phyloP scores from a whole-genome alignment of 2,113 vertebrate genomes.

The Pseudopipra pipra region DNA sequence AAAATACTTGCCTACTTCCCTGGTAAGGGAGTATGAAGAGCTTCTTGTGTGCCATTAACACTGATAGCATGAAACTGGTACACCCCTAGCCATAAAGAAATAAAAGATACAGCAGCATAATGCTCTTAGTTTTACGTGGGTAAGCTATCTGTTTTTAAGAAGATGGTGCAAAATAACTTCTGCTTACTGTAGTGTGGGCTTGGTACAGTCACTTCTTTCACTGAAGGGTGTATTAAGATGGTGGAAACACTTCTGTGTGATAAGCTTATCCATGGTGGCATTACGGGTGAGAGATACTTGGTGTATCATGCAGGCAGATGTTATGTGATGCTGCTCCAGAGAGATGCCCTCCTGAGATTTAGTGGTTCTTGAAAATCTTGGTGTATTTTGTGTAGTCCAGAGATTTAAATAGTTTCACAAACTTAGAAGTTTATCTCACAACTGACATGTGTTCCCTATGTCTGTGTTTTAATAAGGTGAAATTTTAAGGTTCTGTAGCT shows the following conservation, averaged over 20 bases:
- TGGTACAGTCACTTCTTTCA: not conserved
- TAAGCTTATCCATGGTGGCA: not conserved
- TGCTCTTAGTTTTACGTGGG: not conserved
- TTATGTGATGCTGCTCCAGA: fast-evolving
- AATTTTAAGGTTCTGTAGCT: not conserved
- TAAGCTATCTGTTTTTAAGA: not conserved
- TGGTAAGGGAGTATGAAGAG: not conserved
- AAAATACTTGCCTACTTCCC: not conserved
- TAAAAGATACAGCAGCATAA: not conserved
- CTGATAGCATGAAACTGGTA: not conserved
- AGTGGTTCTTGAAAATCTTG: not conserved
- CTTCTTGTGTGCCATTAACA: not conserved
- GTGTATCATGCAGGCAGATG: fast-evolving
- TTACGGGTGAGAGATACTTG: not conserved
- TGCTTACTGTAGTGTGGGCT: not conserved
- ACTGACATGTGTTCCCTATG: not conserved
- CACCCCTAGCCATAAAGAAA: not conserved
- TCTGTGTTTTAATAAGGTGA: not conserved
- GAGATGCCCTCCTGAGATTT: not conserved
- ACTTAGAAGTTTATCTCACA: not conserved
- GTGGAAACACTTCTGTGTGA: not conserved
- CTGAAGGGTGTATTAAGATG: not conserved
- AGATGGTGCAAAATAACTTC: not conserved
- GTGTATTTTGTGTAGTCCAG: not conserved
- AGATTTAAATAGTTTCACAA: not conserved